Evolutionary conservation across 2,113 vertebrate species (phyloP).

Genomic region (Neomonachus schauinslandi): DNA sequence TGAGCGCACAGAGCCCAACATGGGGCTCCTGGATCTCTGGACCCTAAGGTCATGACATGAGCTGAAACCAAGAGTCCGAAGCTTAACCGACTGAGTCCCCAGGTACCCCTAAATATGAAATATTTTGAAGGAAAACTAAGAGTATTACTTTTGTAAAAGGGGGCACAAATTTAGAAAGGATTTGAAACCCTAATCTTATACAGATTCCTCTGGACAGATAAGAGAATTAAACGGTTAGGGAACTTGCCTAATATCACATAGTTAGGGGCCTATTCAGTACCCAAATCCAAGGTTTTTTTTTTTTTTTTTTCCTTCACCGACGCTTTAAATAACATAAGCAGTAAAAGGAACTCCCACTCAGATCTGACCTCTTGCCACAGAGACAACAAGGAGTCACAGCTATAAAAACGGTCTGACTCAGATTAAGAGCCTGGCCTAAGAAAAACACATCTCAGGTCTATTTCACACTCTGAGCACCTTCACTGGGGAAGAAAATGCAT

Average conservation of each 20-base stretch:
- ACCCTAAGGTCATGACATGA: neutral
- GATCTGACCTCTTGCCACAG: neutral
- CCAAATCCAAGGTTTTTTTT: neutral
- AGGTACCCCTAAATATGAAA: neutral
- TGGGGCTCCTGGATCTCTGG: neutral
- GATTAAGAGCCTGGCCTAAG: neutral
- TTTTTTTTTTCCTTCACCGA: neutral
- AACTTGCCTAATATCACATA: neutral
- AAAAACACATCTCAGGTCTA: neutral
- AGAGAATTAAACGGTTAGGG: neutral
- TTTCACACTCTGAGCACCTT: neutral
- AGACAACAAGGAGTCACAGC: rapidly evolving
- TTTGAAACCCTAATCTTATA: neutral
- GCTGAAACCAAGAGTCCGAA: neutral
- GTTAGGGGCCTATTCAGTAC: neutral
- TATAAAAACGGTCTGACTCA: neutral
- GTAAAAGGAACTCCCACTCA: neutral
- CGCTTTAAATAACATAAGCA: neutral
- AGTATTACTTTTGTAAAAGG: neutral
- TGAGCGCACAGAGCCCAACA: neutral
- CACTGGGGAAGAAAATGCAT: neutral
- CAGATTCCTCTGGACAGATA: neutral
- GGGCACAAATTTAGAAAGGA: neutral
- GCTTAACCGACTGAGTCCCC: neutral
- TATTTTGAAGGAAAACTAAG: neutral